Evolutionary conservation across 2,113 vertebrate species (phyloP), one percentile per base, ranked within the genome.

Genomic region (Aramus guarauna): DNA sequence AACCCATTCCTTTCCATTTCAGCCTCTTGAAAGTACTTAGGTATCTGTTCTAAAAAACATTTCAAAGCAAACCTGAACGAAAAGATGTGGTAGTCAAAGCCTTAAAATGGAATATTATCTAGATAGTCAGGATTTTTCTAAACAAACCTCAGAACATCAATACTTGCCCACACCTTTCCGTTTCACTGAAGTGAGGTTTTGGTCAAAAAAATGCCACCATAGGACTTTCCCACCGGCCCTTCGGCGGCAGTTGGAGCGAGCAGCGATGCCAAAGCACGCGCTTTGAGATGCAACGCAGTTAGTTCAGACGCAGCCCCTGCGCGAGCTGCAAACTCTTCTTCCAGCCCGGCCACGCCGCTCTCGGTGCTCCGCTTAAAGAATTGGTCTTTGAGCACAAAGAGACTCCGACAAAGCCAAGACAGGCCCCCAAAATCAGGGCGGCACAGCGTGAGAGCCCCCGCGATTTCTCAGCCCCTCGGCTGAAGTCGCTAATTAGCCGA

Each of bases 201-300:
- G 52, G 27, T 30, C 8, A 19, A n/a, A 55, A 71, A 7, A 2
- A 4, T 3, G 22, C 15, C 80, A 45, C 7, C 9, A 8, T 5
- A 45, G 48, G 60, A 30, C 66, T 15, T 67, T 22, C 26, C 36
- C 30, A 11, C 21, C 37, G 17, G 41, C 30, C 52, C 22, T n/a
- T 69, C 30, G 5, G 1, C 26, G 58, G 58, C 64, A 64, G 21
- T 1, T 3, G 12, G 34, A n/a, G 52, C 55, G 11, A 34, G 30
- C n/a, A 6, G 39, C 0, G 5, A 55, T 18, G 36, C 23, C 36
- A 5, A 29, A 55, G 30, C 52, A 24, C 47, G 5, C 0, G 2
- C 58, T 41, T 11, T 26, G 47, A 56, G 37, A 62, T 0, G 4
- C 64, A 26, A 4, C 30, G 1, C 2, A 2, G 36, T 12, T 22